phyloP scores from a whole-genome alignment of 1,140 invertebrate genomes.

The Euura saliciscinereae region DNA sequence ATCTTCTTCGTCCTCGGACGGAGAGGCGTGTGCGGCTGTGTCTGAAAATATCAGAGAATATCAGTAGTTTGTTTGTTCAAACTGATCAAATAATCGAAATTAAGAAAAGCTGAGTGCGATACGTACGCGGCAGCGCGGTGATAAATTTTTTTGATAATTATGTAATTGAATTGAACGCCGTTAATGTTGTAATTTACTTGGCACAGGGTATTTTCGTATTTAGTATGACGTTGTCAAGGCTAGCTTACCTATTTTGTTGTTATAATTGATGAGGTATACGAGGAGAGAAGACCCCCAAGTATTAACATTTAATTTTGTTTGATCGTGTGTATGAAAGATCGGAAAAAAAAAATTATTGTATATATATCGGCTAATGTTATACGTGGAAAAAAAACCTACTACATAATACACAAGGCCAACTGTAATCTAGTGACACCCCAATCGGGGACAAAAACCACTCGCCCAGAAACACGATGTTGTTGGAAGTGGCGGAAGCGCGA shows the following conservation, averaged over 20 bases:
- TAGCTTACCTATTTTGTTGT: not conserved
- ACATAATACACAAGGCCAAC: slow-evolving; percentile 37
- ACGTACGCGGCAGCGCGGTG: too few species aligned
- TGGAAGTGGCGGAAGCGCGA: not conserved
- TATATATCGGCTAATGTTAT: too few species aligned
- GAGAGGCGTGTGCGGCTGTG: slow-evolving; percentile 62
- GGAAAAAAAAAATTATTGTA: not conserved
- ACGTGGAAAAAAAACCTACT: slow-evolving; percentile 14
- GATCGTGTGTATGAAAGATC: not conserved
- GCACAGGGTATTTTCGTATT: too few species aligned
- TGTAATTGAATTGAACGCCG: too few species aligned
- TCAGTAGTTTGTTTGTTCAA: not conserved
- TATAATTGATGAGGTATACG: not conserved
- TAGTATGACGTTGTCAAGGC: not conserved
- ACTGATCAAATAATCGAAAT: not conserved
- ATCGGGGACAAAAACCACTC: slow-evolving; percentile 29
- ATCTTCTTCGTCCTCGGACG: slow-evolving; percentile 85
- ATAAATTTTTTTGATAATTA: too few species aligned
- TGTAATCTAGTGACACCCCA: slow-evolving; percentile 33
- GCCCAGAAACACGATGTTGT: slow-evolving; percentile 19
- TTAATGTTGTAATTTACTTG: too few species aligned
- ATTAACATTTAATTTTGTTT: not conserved
- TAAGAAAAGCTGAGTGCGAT: too few species aligned
- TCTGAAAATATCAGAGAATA: slow-evolving; percentile 32
- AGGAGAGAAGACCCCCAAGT: not conserved